phyloP scores from a whole-genome alignment of 2,113 vertebrate genomes.

The Anoura caudifer region DNA sequence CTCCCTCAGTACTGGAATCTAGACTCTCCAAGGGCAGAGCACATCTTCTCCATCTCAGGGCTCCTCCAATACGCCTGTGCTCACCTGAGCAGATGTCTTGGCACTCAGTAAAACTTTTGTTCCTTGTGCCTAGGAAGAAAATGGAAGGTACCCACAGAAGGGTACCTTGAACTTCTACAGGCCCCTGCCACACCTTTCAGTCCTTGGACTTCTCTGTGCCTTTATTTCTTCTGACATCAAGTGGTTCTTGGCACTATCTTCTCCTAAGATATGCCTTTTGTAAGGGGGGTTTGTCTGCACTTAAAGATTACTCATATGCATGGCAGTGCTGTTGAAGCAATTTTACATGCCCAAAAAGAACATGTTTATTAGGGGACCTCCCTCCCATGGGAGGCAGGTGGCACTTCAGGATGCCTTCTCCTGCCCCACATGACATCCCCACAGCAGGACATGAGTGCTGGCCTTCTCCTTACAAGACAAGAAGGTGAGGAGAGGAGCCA shows the following conservation, averaged over 20 bases:
- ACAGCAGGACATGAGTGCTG: neutral
- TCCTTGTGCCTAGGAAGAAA: neutral
- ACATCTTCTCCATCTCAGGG: neutral
- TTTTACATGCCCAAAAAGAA: neutral
- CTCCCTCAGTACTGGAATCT: neutral
- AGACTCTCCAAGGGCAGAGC: neutral
- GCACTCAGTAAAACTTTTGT: neutral
- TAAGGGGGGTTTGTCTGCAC: neutral
- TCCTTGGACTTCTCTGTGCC: neutral
- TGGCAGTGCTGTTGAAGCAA: neutral
- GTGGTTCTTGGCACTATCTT: neutral
- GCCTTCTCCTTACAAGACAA: neutral
- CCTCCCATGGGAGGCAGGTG: neutral
- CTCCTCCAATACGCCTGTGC: neutral
- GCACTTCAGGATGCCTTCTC: neutral
- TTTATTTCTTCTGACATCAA: neutral
- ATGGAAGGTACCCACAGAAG: neutral
- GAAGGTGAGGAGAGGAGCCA: neutral
- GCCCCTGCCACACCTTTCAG: no score
- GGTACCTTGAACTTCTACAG: neutral
- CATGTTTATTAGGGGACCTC: neutral
- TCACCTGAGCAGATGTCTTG: neutral
- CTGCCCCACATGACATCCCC: neutral
- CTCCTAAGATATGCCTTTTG: neutral
- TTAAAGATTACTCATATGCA: neutral